These are phyloP conservation scores for Romanogobio albipinnatus DNA, from an alignment of 2,113 vertebrate genomes.

Conservation along the genomic window DNA sequence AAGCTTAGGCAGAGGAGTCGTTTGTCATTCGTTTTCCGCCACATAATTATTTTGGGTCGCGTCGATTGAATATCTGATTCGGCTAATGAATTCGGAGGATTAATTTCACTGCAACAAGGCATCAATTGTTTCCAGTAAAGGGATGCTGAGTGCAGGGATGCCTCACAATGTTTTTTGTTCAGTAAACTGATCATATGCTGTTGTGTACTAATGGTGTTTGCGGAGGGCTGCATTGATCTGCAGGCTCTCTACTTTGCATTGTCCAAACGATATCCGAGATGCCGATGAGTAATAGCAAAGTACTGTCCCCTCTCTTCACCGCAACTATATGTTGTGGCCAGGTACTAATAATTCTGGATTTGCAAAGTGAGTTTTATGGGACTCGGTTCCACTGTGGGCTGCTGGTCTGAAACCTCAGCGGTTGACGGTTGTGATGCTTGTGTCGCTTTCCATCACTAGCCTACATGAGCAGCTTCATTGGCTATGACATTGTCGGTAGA, in stretches of 20 bases:
- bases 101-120: constrained; percentile 89
- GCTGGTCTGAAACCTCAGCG: constrained; percentile 70
- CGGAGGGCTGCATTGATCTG: constrained; percentile 84
- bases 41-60: constrained; percentile 81
- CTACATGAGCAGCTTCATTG: constrained; percentile 54
- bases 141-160: constrained; percentile 66
- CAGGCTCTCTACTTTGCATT: constrained; percentile 77
- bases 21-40: constrained; percentile 76
- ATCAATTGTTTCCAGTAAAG: constrained; percentile 88
- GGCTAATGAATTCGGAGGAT: constrained; percentile 88
- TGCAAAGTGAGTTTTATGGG: constrained; percentile 70
- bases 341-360: constrained; percentile 80
- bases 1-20: constrained; percentile 57
- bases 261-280: constrained; percentile 85
- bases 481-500: constrained; percentile 57
- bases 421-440: constrained; percentile 56
- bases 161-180: constrained; percentile 72
- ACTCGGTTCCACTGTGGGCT: constrained; percentile 67
- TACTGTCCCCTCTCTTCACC: constrained; percentile 60
- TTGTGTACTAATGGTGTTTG: constrained; percentile 79
- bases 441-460: constrained; percentile 68
- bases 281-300: constrained; percentile 74
- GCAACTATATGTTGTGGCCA: constrained; percentile 82
- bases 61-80: constrained; percentile 86
- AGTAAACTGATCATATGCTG: constrained; percentile 86